Conservation (phyloP, 2,797 vertebrate species). For the Tamandua tetradactyla region DNA sequence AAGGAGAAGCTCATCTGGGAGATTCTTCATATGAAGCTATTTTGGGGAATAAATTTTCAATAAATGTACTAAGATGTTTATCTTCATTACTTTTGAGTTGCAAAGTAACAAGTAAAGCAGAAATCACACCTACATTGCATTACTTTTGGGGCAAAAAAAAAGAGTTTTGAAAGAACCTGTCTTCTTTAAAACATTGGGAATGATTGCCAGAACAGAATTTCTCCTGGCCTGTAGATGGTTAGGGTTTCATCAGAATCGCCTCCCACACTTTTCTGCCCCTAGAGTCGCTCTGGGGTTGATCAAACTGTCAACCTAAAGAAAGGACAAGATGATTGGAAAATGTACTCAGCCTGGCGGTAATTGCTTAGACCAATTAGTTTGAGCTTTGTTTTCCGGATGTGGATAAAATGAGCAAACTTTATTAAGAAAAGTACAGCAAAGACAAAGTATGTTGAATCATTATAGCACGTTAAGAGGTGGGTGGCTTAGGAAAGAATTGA, state of each 20-base stretch:
- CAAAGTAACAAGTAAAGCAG: neutral
- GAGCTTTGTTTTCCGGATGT: neutral
- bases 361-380: neutral
- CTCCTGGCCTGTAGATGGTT: neutral
- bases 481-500: neutral
- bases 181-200: neutral
- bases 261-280: accelerated
- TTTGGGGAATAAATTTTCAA: neutral
- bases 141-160: neutral
- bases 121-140: neutral
- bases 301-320: neutral
- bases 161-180: neutral
- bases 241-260: neutral
- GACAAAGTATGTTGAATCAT: neutral
- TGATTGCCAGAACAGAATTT: neutral
- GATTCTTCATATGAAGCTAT: neutral
- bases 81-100: neutral
- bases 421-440: neutral
- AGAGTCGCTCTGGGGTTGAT: neutral
- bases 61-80: neutral
- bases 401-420: neutral
- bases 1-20: neutral
- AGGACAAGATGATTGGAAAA: neutral
- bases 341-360: neutral
- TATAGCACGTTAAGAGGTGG: neutral